These are phyloP conservation scores for Coelopa pilipes DNA, from an alignment of 2,888 invertebrate species.

Conservation along the genomic window DNA sequence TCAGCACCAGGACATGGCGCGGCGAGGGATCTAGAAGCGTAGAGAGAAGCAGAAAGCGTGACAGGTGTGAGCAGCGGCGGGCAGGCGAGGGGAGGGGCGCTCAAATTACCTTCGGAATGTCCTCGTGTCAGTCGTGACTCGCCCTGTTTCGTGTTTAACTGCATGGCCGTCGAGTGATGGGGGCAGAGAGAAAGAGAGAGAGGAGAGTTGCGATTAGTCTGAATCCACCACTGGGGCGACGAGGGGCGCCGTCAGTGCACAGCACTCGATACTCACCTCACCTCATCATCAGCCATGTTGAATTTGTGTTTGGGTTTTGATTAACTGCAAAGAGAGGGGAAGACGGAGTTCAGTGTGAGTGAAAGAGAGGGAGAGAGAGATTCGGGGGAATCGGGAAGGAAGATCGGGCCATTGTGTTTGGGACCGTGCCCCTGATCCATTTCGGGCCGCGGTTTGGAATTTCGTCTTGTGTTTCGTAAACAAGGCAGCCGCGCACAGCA, in stretches of 20 bases:
- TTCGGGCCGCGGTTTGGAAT: not conserved
- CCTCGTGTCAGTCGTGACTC: slow-evolving; percentile 38
- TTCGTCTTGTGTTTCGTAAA: slow-evolving; percentile 3
- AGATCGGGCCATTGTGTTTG: no score
- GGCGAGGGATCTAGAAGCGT: slow-evolving; percentile 28
- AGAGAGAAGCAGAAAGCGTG: slow-evolving; percentile 3
- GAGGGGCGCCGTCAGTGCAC: not conserved
- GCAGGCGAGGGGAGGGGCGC: not conserved
- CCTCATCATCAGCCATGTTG: slow-evolving; percentile 94
- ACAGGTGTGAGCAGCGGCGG: not conserved
- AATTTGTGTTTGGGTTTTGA: slow-evolving; percentile 60
- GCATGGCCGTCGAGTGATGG: not conserved
- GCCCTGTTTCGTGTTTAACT: slow-evolving; percentile 14
- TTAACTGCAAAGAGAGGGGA: slow-evolving; percentile 55
- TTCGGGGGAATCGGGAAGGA: no score
- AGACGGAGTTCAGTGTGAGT: not conserved
- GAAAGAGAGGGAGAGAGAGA: no score
- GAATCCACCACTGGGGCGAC: no score
- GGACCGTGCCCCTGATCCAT: no score
- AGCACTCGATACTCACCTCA: slow-evolving; percentile 78
- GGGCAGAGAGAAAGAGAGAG: not conserved
- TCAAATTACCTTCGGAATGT: slow-evolving; percentile 49
- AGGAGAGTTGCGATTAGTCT: slow-evolving; percentile 5
- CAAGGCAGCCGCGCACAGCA: not conserved
- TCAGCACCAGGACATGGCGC: slow-evolving; percentile 15